Evolutionary conservation across 1,140 invertebrate genomes (phyloP).

Genomic region (Temnothorax nylanderi): DNA sequence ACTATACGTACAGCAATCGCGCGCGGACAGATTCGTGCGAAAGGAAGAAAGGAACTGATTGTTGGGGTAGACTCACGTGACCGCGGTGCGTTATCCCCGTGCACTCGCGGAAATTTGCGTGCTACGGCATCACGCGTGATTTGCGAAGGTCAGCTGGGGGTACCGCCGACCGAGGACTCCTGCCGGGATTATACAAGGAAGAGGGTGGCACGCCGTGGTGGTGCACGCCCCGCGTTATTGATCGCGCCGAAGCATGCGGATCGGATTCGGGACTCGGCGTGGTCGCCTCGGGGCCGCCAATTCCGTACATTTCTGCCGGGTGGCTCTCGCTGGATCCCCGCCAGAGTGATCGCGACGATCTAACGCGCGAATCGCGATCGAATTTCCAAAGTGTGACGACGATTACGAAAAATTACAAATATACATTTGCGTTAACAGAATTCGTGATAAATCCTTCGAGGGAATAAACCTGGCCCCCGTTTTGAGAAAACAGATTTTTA

Average conservation of each 20-base stretch:
- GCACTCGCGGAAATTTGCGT: constrained; percentile 14
- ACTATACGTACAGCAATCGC: not conserved
- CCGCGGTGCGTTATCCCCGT: not conserved
- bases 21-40: not conserved
- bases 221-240: constrained; percentile 83
- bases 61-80: not conserved
- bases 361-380: not conserved
- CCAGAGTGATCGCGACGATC: not conserved
- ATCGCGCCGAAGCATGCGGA: constrained; percentile 80
- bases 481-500: not conserved
- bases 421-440: not conserved
- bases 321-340: not conserved
- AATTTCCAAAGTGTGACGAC: not conserved
- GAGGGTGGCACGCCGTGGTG: constrained; percentile 74
- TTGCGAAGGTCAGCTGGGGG: constrained; percentile 66
- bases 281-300: constrained; percentile 56
- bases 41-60: not conserved
- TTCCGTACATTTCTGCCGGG: constrained; percentile 24
- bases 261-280: constrained; percentile 78
- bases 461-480: not conserved
- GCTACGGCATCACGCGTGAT: constrained; percentile 6
- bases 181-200: constrained; percentile 73
- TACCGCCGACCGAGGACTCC: constrained; percentile 64
- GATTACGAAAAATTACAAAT: not conserved
- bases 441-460: not conserved